phyloP scores from a whole-genome alignment of 2,888 invertebrate genomes.

The Microplitis manilae region DNA sequence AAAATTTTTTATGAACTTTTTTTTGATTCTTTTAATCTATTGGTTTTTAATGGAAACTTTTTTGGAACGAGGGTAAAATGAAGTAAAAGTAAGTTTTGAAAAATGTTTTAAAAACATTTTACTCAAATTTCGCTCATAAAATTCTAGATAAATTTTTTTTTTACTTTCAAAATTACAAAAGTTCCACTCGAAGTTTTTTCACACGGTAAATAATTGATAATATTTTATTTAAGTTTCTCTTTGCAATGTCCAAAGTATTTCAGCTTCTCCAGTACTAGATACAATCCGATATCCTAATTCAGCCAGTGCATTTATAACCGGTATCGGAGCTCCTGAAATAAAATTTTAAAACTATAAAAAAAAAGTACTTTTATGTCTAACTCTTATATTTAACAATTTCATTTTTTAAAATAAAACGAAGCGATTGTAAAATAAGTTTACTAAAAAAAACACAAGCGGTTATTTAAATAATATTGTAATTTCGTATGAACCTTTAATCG shows the following conservation, averaged over 20 bases:
- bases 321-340: slow-evolving; percentile 76
- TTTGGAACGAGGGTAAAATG: too few species aligned
- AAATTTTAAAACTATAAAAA: slow-evolving; percentile 36
- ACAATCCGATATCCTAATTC: slow-evolving; percentile 85
- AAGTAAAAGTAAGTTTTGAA: too few species aligned
- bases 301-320: slow-evolving; percentile 82
- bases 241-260: slow-evolving; percentile 88
- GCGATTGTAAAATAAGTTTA: slow-evolving; percentile 9
- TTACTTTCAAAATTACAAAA: too few species aligned
- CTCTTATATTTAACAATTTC: background rate
- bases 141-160: too few species aligned
- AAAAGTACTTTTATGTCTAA: background rate
- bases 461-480: slow-evolving; percentile 30
- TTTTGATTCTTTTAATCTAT: too few species aligned
- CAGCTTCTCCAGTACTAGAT: slow-evolving; percentile 85
- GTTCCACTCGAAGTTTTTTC: too few species aligned
- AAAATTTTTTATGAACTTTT: too few species aligned
- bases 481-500: slow-evolving; percentile 75
- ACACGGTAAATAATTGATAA: background rate
- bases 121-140: too few species aligned
- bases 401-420: background rate
- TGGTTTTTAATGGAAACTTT: too few species aligned
- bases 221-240: slow-evolving; percentile 77
- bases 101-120: too few species aligned
- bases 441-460: background rate